phyloP scores from a whole-genome alignment of 2,888 invertebrate genomes.

The Blastobasis adustella region DNA sequence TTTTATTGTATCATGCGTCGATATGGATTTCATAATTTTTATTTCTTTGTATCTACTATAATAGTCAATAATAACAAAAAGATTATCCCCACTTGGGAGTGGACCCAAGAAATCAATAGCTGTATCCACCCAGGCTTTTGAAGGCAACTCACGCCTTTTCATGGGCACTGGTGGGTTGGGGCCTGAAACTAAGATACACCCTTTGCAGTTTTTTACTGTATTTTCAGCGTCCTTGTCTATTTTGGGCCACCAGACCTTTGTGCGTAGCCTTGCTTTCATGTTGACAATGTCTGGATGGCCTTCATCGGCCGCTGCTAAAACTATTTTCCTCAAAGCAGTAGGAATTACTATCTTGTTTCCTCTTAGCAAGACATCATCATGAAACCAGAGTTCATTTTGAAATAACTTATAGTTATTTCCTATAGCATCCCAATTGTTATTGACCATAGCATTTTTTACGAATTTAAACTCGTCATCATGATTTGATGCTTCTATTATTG shows the following conservation, averaged over 20 bases:
- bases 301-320: constrained; percentile 10
- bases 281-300: constrained; percentile 19
- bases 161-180: neutral
- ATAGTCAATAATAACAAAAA: too few species aligned
- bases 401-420: constrained; percentile 1
- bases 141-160: constrained; percentile 3
- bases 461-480: neutral
- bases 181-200: constrained; percentile 5
- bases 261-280: constrained; percentile 6
- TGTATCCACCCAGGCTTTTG: constrained; percentile 7
- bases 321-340: constrained; percentile 4
- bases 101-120: too few species aligned
- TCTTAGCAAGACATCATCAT: constrained; percentile 1
- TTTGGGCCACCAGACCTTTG: constrained; percentile 13
- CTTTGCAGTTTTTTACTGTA: constrained; percentile 6
- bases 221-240: constrained; percentile 8
- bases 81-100: too few species aligned
- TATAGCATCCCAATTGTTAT: neutral
- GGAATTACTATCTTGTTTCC: constrained; percentile 7
- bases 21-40: too few species aligned
- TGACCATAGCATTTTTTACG: neutral
- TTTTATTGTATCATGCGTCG: constrained; percentile 7
- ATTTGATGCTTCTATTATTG: too few species aligned
- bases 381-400: constrained; percentile 2
- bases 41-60: too few species aligned